Evolutionary conservation across 2,888 invertebrate species (phyloP).

Genomic region (Microctonus hyperodae): DNA sequence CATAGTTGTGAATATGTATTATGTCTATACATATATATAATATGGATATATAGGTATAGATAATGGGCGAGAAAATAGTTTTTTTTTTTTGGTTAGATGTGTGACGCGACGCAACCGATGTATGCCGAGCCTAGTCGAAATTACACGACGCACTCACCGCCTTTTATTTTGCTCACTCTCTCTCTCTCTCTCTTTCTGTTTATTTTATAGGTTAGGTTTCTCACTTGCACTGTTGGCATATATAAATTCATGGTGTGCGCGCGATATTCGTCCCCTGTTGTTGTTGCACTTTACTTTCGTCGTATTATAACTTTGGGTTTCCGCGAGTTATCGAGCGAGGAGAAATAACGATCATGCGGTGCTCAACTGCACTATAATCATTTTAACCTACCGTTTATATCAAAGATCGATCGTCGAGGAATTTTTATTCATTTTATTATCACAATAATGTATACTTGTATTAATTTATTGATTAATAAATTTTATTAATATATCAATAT

Average conservation of each 20-base stretch:
- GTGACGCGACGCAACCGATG: conserved; percentile 7
- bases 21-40: neutral
- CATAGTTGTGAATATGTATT: neutral
- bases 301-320: conserved; percentile 30
- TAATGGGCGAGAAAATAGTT: neutral
- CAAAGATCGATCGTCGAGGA: conserved; percentile 12
- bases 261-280: no score
- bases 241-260: no score
- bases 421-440: neutral
- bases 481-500: no score
- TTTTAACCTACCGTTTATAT: neutral
- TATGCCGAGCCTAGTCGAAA: conserved; percentile 15
- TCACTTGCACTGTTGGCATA: no score
- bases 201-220: no score
- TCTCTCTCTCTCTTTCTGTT: conserved; percentile 1
- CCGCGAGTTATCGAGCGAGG: conserved; percentile 35
- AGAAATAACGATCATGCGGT: conserved; percentile 34
- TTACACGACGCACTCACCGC: conserved; percentile 21
- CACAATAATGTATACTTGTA: neutral
- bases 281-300: conserved; percentile 9
- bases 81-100: neutral
- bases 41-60: neutral
- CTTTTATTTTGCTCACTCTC: neutral
- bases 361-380: conserved; percentile 18
- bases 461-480: neutral